Conservation (phyloP, 2,888 invertebrate species). For the Cactoblastis cactorum region DNA sequence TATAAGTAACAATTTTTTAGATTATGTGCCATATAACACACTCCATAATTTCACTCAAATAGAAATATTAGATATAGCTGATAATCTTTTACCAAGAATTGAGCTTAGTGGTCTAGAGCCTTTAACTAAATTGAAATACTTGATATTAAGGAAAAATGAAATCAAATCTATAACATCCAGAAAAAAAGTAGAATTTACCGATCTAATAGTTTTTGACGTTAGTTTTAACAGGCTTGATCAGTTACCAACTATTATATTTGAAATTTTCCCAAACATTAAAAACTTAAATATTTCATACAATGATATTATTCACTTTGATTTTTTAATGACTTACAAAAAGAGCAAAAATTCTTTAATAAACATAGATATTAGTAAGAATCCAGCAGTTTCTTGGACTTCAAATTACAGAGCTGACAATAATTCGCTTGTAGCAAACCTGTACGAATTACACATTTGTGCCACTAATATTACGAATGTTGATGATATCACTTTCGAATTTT, state of each 20-base stretch:
- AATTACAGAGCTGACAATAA: slow-evolving; percentile 48
- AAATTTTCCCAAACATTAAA: slow-evolving; percentile 66
- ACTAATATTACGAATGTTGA: slow-evolving; percentile 71
- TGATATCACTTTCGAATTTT: slow-evolving; percentile 86
- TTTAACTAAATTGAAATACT: slow-evolving; percentile 55
- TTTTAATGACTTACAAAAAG: slow-evolving; percentile 50
- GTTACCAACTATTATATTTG: slow-evolving; percentile 55
- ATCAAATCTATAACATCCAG: slow-evolving; percentile 53
- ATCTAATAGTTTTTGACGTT: slow-evolving; percentile 58
- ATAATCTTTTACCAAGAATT: slow-evolving; percentile 83
- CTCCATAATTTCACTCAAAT: slow-evolving; percentile 85
- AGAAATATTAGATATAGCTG: slow-evolving; percentile 84
- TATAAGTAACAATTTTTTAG: slow-evolving; percentile 85
- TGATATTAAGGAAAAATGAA: slow-evolving; percentile 66
- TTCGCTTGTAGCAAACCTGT: slow-evolving; percentile 57
- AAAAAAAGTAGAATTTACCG: slow-evolving; percentile 56
- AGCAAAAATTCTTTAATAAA: slow-evolving; percentile 53
- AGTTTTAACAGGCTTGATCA: slow-evolving; percentile 61
- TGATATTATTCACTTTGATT: slow-evolving; percentile 60
- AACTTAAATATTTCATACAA: slow-evolving; percentile 67
- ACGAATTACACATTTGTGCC: slow-evolving; percentile 65
- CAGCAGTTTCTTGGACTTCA: slow-evolving; percentile 53
- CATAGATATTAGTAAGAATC: slow-evolving; percentile 68
- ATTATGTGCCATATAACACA: slow-evolving; percentile 87
- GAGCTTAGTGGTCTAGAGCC: slow-evolving; percentile 81